A percentile compares a stretch with the other conserved stretches of the same genome.
Evolutionary conservation across 2,888 invertebrate species (phyloP).

Genomic region (Agonopterix subpropinquella): DNA sequence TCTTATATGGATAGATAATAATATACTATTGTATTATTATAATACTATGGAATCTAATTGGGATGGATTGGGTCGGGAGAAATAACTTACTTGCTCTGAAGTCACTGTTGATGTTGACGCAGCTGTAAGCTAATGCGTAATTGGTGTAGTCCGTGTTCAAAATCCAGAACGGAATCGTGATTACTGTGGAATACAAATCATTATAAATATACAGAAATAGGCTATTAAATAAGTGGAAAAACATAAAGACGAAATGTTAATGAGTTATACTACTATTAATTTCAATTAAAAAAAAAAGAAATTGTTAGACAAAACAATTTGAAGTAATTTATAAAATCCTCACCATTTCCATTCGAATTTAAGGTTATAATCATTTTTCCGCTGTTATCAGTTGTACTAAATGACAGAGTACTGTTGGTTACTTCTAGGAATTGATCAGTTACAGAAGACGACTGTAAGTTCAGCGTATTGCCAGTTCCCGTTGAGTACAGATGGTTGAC

Average conservation of each 20-base stretch:
- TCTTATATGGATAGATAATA: too few relatives aligned
- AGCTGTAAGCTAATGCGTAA: conserved; percentile 37
- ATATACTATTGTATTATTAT: too few relatives aligned
- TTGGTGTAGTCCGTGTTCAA: conserved; percentile 29
- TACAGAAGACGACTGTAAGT: conserved; percentile 33
- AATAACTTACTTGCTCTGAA: conserved; percentile 44
- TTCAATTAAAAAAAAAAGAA: too few relatives aligned
- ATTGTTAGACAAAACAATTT: too few relatives aligned
- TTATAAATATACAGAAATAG: too few relatives aligned
- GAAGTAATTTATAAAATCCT: too few relatives aligned
- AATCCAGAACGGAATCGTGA: conserved; percentile 34
- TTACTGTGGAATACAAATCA: conserved; percentile 13
- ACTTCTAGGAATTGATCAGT: conserved; percentile 24
- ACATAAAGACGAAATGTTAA: too few relatives aligned
- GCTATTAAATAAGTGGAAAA: too few relatives aligned
- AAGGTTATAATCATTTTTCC: conserved; percentile 34
- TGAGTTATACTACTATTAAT: too few relatives aligned
- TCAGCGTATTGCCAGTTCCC: conserved; percentile 20
- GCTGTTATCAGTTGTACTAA: conserved; percentile 25
- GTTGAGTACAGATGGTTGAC: conserved; percentile 33
- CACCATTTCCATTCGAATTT: background rate
- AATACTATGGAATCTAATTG: background rate
- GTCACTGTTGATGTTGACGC: conserved; percentile 28
- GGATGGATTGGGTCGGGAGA: too few relatives aligned
- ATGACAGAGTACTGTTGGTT: conserved; percentile 23